phyloP scores from a whole-genome alignment of 2,797 vertebrate species.

The Natrix natrix region DNA sequence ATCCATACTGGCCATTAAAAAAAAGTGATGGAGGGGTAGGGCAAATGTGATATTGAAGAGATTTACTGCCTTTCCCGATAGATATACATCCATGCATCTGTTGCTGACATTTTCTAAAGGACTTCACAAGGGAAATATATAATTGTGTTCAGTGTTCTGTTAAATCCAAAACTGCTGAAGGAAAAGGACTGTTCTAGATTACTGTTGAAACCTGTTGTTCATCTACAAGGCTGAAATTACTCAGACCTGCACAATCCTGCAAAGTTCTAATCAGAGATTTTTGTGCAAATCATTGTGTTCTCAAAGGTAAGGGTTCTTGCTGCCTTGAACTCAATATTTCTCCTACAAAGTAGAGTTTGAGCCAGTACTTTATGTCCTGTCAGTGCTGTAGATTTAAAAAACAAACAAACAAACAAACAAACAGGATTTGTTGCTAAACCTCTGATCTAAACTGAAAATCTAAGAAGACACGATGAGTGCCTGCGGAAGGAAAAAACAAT shows the following conservation, averaged over 20 bases:
- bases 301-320: neutral
- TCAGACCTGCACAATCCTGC: constrained; percentile 41
- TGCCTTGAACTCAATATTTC: neutral
- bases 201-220: constrained; percentile 47
- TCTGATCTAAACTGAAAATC: neutral
- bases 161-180: constrained; percentile 19
- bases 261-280: neutral
- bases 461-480: neutral
- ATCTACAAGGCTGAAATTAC: constrained; percentile 44
- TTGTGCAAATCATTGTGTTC: constrained; percentile 3
- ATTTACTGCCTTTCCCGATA: constrained; percentile 21
- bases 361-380: neutral
- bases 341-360: neutral
- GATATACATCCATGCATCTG: neutral
- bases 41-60: constrained; percentile 33
- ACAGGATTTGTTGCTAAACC: neutral
- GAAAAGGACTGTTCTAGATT: constrained; percentile 36
- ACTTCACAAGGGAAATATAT: constrained; percentile 24
- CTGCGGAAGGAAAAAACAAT: neutral
- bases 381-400: neutral
- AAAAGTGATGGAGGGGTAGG: constrained; percentile 11
- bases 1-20: constrained; percentile 47
- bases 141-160: constrained; percentile 39
- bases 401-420: neutral
- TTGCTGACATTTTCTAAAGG: constrained; percentile 39